Percentiles rank a stretch among this genome's conserved stretches.
phyloP scores from a whole-genome alignment of 2,113 vertebrate species.

The Gobius niger region DNA sequence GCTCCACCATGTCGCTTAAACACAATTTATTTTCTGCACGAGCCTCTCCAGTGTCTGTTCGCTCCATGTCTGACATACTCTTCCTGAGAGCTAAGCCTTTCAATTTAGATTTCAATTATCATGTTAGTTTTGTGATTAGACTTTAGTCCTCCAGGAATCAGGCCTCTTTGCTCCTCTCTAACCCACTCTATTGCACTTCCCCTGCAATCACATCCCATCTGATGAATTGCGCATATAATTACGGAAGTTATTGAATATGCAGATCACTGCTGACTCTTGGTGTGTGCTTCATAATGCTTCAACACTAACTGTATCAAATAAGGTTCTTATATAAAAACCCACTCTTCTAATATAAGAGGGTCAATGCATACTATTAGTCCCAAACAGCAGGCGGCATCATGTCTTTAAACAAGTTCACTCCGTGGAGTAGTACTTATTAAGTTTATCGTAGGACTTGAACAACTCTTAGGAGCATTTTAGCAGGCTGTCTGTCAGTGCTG shows the following conservation, averaged over 20 bases:
- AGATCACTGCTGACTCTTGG: conserved; percentile 79
- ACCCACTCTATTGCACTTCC: conserved; percentile 74
- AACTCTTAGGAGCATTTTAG: conserved; percentile 31
- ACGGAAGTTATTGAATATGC: conserved; percentile 84
- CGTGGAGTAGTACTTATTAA: conserved; percentile 41
- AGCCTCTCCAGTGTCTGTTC: conserved; percentile 21
- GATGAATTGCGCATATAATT: conserved; percentile 84
- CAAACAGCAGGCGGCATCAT: conserved; percentile 69
- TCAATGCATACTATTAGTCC: conserved; percentile 69
- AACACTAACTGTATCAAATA: conserved; percentile 76
- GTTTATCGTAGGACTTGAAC: conserved; percentile 28
- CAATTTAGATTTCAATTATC: conserved; percentile 84
- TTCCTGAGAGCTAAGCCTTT: conserved; percentile 73
- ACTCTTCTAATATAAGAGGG: conserved; percentile 72
- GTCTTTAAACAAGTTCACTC: conserved; percentile 66
- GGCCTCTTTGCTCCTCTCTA: conserved; percentile 73
- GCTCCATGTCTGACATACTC: conserved; percentile 62
- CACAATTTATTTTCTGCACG: conserved; percentile 13
- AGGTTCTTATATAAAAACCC: conserved; percentile 72
- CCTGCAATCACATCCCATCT: conserved; percentile 83
- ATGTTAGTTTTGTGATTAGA: conserved; percentile 85
- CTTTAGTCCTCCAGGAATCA: conserved; percentile 81
- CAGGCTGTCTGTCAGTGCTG: conserved; percentile 29
- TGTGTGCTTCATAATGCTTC: conserved; percentile 74
- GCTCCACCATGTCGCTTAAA: conserved; percentile 6